Base-by-base conservation (phyloP, 2,113 vertebrate species). In the Sebastes fasciatus region DNA sequence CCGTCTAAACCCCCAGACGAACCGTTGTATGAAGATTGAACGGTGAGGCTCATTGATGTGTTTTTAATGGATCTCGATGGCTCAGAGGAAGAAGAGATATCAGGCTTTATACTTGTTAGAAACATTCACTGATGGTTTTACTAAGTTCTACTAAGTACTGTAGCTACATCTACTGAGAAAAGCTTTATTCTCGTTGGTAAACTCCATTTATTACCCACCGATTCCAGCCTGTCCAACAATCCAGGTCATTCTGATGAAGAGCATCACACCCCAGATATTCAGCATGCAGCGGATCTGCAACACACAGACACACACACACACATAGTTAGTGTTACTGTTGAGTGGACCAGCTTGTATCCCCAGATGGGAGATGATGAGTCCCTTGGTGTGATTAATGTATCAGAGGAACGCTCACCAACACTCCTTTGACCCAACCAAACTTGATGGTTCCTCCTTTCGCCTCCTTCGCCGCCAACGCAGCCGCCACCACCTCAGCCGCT, bases 261-360 rank as follows among this genome's bases (percentile, higher is more conserved):
- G 97, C 98, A 99, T 99, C 90, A 99, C 98, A n/a, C 98, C 98
- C 98, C 98, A 99, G 65, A 99, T 99, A 92, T 99, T 99, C 91
- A 99, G 94, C 98, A 99, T 99, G 83, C 98, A 99, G 92, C 98
- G 96, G 72, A 99, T 91, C 98, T 99, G 86, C 5, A 80, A 81
- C 72, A 86, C 64, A 89, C 68, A 86, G n/a, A 1, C 65, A 81
- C 55, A 79, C 42, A 70, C 57, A 75, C 45, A 66, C 65, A 67
- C 63, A 26, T 2, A 26, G 26, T 26, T 26, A 26, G 26, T 11
- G 48, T 49, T 49, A 11, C 3, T 49, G 3, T 43, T 17, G 1
- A 60, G 42, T 6, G 19, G n/a, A 46, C 54, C 42, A 6, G n/a
- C 70, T 11, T 23, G 45, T 26, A 6, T 55, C 9, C 52, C n/a